Evolutionary conservation across 1,140 invertebrate genomes (phyloP).

Genomic region (silkworm (Bombyx mori)): ASM3026992v2 NC_085125.1:10552501-10553000

Average conservation of each 20-base stretch:
- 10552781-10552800: conserved; percentile 20
- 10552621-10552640: too few relatives aligned
- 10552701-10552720: conserved; percentile 47
- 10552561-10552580: too few relatives aligned
- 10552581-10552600: too few relatives aligned
- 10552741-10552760: conserved; percentile 30
- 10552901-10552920: not conserved
- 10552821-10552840: conserved; percentile 8
- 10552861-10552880: not conserved
- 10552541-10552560: too few relatives aligned
- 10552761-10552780: conserved; percentile 31
- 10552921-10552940: not conserved
- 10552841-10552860: conserved; percentile 7
- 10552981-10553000: conserved; percentile 52
- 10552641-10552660: too few relatives aligned
- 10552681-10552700: conserved; percentile 39
- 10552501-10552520: too few relatives aligned
- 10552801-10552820: conserved; percentile 3
- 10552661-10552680: too few relatives aligned
- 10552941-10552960: not conserved
- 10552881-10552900: not conserved
- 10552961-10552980: not conserved
- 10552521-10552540: too few relatives aligned
- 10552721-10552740: conserved; percentile 31
- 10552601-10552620: too few relatives aligned